These are phyloP conservation scores for Sericinus montela DNA, from an alignment of 2,888 invertebrate species.

Conservation along the genomic window DNA sequence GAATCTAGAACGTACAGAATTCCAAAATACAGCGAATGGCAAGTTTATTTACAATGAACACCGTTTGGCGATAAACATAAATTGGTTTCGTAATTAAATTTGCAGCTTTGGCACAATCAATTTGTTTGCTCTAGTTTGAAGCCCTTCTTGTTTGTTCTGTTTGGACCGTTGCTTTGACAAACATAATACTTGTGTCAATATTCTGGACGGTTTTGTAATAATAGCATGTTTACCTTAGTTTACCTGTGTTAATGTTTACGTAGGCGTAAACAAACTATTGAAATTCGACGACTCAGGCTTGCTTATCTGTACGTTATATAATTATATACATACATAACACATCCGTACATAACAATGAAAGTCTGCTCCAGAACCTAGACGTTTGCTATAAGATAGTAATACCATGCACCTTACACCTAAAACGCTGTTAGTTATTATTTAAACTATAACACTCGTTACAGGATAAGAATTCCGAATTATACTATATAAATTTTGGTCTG, in stretches of 20 bases:
- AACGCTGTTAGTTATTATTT: too few relatives aligned
- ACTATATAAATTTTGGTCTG: too few relatives aligned
- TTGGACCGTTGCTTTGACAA: slow-evolving; percentile 41
- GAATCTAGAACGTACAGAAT: not conserved
- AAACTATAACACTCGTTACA: too few relatives aligned
- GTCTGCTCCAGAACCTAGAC: too few relatives aligned
- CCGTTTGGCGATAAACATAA: slow-evolving; percentile 5
- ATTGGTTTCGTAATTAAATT: slow-evolving; percentile 17
- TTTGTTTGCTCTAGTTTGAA: slow-evolving; percentile 39
- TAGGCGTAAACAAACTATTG: not conserved
- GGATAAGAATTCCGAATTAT: too few relatives aligned
- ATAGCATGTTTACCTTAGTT: slow-evolving; percentile 18
- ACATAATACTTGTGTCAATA: slow-evolving; percentile 34
- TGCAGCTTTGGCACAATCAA: slow-evolving; percentile 22
- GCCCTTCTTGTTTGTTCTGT: slow-evolving; percentile 39
- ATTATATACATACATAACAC: too few relatives aligned
- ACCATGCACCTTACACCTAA: too few relatives aligned
- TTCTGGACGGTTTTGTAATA: slow-evolving; percentile 21
- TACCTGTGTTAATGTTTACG: not conserved
- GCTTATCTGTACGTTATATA: too few relatives aligned
- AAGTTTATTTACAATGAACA: slow-evolving; percentile 7
- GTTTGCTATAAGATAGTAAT: too few relatives aligned
- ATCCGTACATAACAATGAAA: too few relatives aligned
- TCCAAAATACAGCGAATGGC: too few relatives aligned
- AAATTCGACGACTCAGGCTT: too few relatives aligned